Evolutionary conservation across 2,797 vertebrate genomes (phyloP), one percentile per base, ranked within the genome.

Genomic region (Meriones psammophilus): DNA sequence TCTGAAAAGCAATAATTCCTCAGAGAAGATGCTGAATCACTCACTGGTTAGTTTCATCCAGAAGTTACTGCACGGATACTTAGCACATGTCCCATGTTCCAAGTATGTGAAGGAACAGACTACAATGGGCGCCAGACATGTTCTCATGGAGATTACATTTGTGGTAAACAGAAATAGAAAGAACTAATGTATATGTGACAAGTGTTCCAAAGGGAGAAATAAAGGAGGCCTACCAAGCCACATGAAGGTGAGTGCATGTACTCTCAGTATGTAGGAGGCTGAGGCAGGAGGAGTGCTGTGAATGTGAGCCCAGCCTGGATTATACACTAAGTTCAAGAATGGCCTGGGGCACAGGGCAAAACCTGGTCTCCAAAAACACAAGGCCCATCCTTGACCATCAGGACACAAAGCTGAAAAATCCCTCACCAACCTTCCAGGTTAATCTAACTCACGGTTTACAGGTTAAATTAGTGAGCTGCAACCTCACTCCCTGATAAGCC

Each of bases 1-100:
- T 94, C 74, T 93, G 56, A 91, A 96, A 14, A 89, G 81, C 66
- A 91, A 58, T 58, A 91, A 58, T 58, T 93, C 96, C n/a, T 91
- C 60, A 39, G 66, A 92, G 58, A 94, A 90, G 66, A 87, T 36
- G 78, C 56, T 96, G 81, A 91, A 39, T 96, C 88, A 94, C n/a
- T 86, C 88, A 54, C 5, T 84, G 71, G n/a, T 68, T 74, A 33
- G 33, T 66, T 64, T 93, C 77, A 64, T 94, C 36, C 66, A 28
- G 18, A 54, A 86, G 36, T 92, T 85, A 66, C 62, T 88, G 62
- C 80, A 74, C 46, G 88, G 88, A 58, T n/a, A 78, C 56, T 86
- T 39, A 92, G 17, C 42, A 17, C n/a, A 76, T 33, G 36, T 64
- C 46, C 68, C 78, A 56, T 24, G 22, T 42, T 64, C 46, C 17